phyloP scores from a whole-genome alignment of 2,797 vertebrate species.

The Danio kyathit region DNA sequence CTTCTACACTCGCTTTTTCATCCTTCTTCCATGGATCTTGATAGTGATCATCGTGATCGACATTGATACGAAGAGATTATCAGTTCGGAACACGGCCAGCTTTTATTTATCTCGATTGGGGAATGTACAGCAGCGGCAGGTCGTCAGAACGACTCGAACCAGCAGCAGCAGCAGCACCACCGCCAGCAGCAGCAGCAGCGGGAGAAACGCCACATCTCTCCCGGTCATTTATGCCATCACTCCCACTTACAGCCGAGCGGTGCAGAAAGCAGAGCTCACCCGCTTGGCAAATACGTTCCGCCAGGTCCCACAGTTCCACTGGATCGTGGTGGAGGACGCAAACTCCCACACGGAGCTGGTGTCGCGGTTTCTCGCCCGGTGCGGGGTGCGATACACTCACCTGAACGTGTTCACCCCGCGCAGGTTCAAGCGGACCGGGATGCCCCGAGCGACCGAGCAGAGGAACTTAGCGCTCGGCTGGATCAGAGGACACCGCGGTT shows the following conservation, averaged over 20 bases:
- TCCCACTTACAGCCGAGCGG: slow-evolving; percentile 93
- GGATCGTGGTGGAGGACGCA: slow-evolving; percentile 96
- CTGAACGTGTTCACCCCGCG: slow-evolving; percentile 91
- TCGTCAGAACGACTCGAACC: slow-evolving; percentile 19
- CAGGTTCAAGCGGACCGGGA: slow-evolving; percentile 90
- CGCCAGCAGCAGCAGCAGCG: slow-evolving; percentile 61
- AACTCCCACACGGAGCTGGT: slow-evolving; percentile 89
- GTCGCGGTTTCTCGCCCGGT: slow-evolving; percentile 86
- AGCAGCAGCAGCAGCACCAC: slow-evolving; percentile 53
- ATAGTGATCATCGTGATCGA: slow-evolving; percentile 95
- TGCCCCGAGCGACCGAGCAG: slow-evolving; percentile 96
- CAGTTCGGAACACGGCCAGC: slow-evolving; percentile 68
- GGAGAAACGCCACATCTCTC: slow-evolving; percentile 69
- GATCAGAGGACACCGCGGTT: slow-evolving; percentile 86
- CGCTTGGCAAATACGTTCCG: slow-evolving; percentile 93
- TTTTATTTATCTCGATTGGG: slow-evolving; percentile 70
- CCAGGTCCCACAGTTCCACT: slow-evolving; percentile 93
- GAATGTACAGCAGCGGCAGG: slow-evolving; percentile 65
- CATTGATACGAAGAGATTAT: slow-evolving; percentile 84
- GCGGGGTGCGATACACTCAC: slow-evolving; percentile 91
- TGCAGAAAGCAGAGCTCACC: slow-evolving; percentile 97
- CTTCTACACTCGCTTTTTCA: slow-evolving; percentile 90
- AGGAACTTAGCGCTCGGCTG: slow-evolving; percentile 92
- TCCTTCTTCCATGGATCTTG: slow-evolving; percentile 93
- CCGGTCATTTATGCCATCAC: slow-evolving; percentile 95